Conservation (phyloP, 2,113 vertebrate genomes). For the Takifugu flavidus region DNA sequence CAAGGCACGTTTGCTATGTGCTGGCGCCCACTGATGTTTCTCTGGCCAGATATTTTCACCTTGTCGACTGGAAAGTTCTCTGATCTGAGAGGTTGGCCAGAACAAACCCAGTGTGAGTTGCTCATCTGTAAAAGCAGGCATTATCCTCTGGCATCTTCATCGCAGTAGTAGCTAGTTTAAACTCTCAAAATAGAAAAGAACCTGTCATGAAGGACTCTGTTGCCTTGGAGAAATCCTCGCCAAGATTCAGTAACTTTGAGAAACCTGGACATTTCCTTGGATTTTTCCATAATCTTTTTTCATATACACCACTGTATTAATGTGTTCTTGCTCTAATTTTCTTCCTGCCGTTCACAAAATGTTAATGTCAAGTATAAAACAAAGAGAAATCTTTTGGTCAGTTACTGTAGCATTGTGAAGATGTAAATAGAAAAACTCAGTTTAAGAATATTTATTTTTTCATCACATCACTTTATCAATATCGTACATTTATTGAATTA, state of each 20-base stretch:
- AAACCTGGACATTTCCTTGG: slow-evolving; percentile 1
- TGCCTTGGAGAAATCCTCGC: neutral
- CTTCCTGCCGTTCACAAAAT: neutral
- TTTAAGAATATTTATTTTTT: slow-evolving; percentile 1
- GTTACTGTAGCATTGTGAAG: slow-evolving; percentile 8
- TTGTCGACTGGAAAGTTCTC: neutral
- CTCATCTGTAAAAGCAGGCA: no score
- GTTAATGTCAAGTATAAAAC: neutral
- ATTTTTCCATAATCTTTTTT: neutral
- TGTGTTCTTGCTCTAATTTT: neutral
- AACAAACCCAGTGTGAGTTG: no score
- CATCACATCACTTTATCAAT: no score
- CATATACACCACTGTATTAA: no score
- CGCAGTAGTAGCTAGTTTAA: no score
- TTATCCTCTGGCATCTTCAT: no score
- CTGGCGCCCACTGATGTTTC: neutral
- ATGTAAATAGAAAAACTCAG: slow-evolving; percentile 27
- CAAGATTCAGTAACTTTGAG: slow-evolving; percentile 2
- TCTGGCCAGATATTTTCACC: neutral
- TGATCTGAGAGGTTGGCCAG: neutral
- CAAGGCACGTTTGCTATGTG: neutral
- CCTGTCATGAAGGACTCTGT: no score
- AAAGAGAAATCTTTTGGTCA: no score
- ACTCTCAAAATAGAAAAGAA: no score
- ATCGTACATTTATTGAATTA: neutral